Evolutionary conservation across 2,888 invertebrate genomes (phyloP).

Genomic region (Eupithecia pulchellata): DNA sequence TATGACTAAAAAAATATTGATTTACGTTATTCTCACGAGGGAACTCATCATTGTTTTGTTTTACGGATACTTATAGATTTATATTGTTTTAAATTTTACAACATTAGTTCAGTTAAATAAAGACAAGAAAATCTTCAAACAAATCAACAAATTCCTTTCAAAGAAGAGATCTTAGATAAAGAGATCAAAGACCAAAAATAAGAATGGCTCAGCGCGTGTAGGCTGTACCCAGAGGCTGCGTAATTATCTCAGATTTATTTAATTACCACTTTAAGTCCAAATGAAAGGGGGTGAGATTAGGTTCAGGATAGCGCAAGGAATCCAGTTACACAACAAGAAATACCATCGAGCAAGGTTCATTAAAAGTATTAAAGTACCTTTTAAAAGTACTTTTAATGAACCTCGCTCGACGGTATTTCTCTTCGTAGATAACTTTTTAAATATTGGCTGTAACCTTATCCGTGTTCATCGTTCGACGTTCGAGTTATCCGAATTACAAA

Average conservation of each 20-base stretch:
- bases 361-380: too few relatives aligned
- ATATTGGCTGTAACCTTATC: too few relatives aligned
- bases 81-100: neutral
- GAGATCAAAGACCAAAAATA: constrained; percentile 40
- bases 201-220: constrained; percentile 45
- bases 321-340: constrained; percentile 30
- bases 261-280: constrained; percentile 63
- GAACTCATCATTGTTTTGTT: neutral
- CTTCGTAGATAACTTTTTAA: neutral
- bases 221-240: constrained; percentile 48
- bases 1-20: too few relatives aligned
- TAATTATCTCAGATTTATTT: constrained; percentile 69
- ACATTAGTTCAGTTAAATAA: neutral
- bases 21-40: neutral
- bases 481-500: too few relatives aligned
- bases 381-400: neutral
- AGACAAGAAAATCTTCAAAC: neutral
- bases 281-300: constrained; percentile 59
- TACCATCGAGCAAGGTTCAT: too few relatives aligned
- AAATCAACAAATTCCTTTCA: constrained; percentile 14
- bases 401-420: neutral
- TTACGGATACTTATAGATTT: too few relatives aligned
- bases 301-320: constrained; percentile 28
- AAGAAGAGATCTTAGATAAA: constrained; percentile 25
- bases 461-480: too few relatives aligned